These are phyloP conservation scores for Ptychobarbus kaznakovi DNA, from an alignment of 2,797 vertebrate species.

Conservation along the genomic window DNA sequence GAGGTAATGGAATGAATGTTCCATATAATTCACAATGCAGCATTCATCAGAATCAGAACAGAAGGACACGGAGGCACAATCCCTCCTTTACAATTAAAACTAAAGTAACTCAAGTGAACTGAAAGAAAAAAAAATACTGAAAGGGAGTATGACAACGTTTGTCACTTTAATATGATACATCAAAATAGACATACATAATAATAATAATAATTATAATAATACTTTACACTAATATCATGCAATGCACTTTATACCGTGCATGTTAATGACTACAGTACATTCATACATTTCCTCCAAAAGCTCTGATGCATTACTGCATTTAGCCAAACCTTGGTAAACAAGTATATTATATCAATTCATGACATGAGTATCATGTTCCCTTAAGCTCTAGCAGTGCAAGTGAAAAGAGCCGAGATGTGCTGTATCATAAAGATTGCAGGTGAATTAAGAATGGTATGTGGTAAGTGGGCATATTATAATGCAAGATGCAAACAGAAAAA, in stretches of 20 bases:
- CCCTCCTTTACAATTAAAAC: constrained; percentile 14
- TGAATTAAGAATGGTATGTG: not conserved
- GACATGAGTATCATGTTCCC: not conserved
- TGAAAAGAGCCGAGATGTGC: not conserved
- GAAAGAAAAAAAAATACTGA: not conserved
- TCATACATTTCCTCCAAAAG: not conserved
- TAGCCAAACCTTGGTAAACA: not conserved
- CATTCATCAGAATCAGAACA: constrained; percentile 37
- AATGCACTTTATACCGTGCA: not conserved
- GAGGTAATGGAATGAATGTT: constrained; percentile 19
- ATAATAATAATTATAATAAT: too few relatives aligned
- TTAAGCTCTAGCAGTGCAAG: not conserved
- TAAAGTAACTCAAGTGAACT: not conserved
- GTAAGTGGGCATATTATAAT: not conserved
- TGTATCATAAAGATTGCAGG: not conserved
- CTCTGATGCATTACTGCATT: not conserved
- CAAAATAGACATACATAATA: not conserved
- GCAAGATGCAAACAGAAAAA: not conserved
- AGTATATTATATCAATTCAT: not conserved
- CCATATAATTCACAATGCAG: constrained; percentile 28
- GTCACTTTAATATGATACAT: not conserved
- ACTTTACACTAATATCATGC: not conserved
- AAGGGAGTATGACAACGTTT: not conserved
- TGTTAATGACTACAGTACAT: not conserved
- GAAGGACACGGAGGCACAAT: not conserved